A percentile compares a stretch with the other conserved stretches of the same genome.
phyloP scores from a whole-genome alignment of 2,113 vertebrate species.

The Sylvilagus bachmani region DNA sequence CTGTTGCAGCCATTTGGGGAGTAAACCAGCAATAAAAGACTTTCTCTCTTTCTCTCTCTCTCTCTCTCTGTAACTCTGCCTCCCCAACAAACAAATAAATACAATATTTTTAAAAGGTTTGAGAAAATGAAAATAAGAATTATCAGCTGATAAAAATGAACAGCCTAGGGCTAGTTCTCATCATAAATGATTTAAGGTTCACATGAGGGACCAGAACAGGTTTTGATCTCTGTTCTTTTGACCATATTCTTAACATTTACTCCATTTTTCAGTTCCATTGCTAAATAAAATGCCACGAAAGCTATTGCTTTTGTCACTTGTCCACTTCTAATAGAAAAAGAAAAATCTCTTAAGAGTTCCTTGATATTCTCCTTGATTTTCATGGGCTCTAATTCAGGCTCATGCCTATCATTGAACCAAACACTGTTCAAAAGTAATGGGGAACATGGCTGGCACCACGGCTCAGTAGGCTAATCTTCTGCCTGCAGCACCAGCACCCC shows the following conservation, averaged over 20 bases:
- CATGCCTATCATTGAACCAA: not conserved
- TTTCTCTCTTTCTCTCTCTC: too few relatives aligned
- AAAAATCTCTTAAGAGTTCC: not conserved
- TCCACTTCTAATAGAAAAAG: slow-evolving; percentile 29
- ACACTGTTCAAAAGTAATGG: not conserved
- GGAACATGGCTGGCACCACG: too few relatives aligned
- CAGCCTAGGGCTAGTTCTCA: not conserved
- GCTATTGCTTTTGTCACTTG: not conserved
- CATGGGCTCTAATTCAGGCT: not conserved
- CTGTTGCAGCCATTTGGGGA: too few relatives aligned
- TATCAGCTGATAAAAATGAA: not conserved
- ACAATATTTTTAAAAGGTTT: too few relatives aligned
- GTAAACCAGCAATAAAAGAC: too few relatives aligned
- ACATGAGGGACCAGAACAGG: not conserved
- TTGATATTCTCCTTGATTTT: not conserved
- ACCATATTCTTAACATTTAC: not conserved
- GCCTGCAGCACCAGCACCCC: too few relatives aligned
- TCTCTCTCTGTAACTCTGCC: too few relatives aligned
- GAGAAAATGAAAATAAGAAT: not conserved
- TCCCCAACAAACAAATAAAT: not conserved
- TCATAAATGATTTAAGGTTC: not conserved
- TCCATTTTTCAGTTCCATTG: not conserved
- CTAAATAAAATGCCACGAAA: not conserved
- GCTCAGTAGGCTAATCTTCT: too few relatives aligned
- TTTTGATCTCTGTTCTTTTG: not conserved